Conservation (phyloP, 2,797 vertebrate genomes). For the Nyctibius grandis region DNA sequence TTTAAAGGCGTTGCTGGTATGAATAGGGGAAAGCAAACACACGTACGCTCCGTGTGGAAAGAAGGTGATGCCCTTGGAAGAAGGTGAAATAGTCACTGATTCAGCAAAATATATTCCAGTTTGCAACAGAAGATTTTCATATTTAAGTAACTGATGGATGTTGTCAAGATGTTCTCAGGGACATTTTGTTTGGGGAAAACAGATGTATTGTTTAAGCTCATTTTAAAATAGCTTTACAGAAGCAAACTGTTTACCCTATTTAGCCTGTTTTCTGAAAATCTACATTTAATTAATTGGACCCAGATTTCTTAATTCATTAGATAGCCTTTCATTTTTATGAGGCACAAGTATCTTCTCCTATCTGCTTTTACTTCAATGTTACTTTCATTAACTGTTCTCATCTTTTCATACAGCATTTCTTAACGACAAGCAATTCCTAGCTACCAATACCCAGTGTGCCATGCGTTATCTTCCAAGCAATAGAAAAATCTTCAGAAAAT, state of each 20-base stretch:
- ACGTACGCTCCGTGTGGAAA: rapidly evolving
- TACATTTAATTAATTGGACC: not conserved
- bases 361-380: not conserved
- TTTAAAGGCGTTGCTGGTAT: not conserved
- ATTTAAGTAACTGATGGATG: not conserved
- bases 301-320: not conserved
- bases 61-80: rapidly evolving
- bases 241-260: not conserved
- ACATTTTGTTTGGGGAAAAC: not conserved
- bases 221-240: not conserved
- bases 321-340: not conserved
- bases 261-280: not conserved
- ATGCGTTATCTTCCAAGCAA: not conserved
- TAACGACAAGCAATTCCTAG: not conserved
- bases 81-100: not conserved
- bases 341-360: not conserved
- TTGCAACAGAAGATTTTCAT: not conserved
- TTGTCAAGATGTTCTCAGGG: not conserved
- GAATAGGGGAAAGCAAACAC: not conserved
- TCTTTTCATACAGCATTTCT: not conserved
- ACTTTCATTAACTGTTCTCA: not conserved
- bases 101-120: not conserved
- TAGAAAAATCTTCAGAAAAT: not conserved
- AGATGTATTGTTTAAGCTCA: not conserved
- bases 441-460: not conserved